These are phyloP conservation scores for Atrina japonica DNA, from an alignment of 2,888 invertebrate species.

Conservation along the genomic window DNA sequence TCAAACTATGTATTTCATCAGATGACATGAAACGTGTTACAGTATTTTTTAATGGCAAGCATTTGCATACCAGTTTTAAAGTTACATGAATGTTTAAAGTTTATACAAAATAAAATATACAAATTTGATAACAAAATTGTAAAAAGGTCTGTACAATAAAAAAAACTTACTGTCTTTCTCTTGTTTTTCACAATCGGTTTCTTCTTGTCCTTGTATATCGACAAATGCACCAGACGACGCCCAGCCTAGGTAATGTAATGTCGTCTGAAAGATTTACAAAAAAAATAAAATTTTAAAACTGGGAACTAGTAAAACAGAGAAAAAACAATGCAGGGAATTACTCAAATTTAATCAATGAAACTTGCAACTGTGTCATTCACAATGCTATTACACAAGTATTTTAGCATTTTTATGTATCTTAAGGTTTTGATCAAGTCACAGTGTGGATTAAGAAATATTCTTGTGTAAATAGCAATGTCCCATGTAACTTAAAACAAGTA, in stretches of 20 bases:
- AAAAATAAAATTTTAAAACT: not conserved
- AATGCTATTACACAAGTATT: too few relatives aligned
- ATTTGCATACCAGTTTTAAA: not conserved
- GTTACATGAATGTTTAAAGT: not conserved
- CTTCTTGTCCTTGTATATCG: not conserved
- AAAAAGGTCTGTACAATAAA: not conserved
- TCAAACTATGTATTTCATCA: too few relatives aligned
- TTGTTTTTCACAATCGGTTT: conserved; percentile 24
- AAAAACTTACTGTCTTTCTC: conserved; percentile 34
- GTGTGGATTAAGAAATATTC: too few relatives aligned
- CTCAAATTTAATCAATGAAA: too few relatives aligned
- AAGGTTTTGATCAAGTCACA: too few relatives aligned
- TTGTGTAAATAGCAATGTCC: too few relatives aligned
- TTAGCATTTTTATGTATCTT: too few relatives aligned
- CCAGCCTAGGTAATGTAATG: conserved; percentile 56
- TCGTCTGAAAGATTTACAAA: conserved; percentile 48
- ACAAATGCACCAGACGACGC: conserved; percentile 40
- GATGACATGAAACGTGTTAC: too few relatives aligned
- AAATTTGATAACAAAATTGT: not conserved
- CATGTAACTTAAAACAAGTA: too few relatives aligned
- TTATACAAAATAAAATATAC: not conserved
- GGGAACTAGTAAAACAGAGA: not conserved
- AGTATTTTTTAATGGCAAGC: conserved; percentile 3
- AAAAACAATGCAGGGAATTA: too few relatives aligned
- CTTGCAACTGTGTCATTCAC: too few relatives aligned